These are phyloP conservation scores for Craseonycteris thonglongyai DNA, from an alignment of 2,113 vertebrate genomes.

Conservation along the genomic window DNA sequence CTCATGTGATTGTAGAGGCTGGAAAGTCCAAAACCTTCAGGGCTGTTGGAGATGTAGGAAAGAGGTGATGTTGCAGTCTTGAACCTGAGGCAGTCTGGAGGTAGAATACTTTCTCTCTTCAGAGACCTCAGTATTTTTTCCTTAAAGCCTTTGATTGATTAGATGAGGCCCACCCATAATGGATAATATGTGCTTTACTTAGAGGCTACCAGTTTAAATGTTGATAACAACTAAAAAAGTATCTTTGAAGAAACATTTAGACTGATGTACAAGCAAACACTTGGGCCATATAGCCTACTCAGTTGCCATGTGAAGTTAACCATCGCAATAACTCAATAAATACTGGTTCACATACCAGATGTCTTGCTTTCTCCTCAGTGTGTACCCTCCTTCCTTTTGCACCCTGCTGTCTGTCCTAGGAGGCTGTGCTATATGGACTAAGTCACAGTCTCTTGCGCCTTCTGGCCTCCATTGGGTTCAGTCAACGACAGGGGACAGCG, in stretches of 20 bases:
- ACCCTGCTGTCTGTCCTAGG: neutral
- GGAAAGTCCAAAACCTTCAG: neutral
- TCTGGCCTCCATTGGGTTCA: neutral
- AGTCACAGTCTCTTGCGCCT: neutral
- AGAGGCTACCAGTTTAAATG: neutral
- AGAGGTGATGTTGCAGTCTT: neutral
- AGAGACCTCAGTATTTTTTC: neutral
- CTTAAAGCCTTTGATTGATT: neutral
- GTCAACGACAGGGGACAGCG: neutral
- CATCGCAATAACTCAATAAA: neutral
- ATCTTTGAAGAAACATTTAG: neutral
- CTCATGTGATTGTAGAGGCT: neutral
- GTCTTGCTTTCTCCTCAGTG: neutral
- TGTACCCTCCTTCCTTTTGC: neutral
- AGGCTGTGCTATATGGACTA: neutral
- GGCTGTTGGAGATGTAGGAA: neutral
- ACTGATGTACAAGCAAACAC: neutral
- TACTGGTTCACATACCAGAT: neutral
- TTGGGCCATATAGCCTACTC: neutral
- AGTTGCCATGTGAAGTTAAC: neutral
- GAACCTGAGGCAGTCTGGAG: neutral
- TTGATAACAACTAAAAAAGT: neutral
- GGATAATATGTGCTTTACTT: neutral
- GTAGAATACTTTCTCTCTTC: neutral
- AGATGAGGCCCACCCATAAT: neutral